A percentile compares a stretch with the other conserved stretches of the same genome.
Conservation (phyloP, 2,113 vertebrate species). For the Amphiprion percula region DNA sequence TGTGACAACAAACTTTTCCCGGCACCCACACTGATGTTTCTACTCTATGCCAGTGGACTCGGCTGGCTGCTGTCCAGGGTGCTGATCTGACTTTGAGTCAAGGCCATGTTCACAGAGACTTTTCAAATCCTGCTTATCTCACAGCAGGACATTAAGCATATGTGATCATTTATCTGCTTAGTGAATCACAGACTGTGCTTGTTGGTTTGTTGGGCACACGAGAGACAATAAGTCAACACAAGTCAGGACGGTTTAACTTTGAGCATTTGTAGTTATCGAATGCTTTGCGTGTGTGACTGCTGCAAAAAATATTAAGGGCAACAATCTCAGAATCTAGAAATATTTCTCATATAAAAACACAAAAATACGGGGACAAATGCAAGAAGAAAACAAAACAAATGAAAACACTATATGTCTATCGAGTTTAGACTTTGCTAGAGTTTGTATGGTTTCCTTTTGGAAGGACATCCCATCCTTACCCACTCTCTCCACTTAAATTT, state of each 20-base stretch:
- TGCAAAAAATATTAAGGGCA: not conserved
- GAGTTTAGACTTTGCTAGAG: not conserved
- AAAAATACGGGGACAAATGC: not conserved
- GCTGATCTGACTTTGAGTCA: conserved; percentile 26
- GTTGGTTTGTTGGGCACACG: not conserved
- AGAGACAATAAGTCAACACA: not conserved
- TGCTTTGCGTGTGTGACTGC: not conserved
- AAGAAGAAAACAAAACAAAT: not conserved
- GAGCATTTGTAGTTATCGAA: not conserved
- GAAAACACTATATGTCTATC: too few relatives aligned
- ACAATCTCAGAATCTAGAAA: not conserved
- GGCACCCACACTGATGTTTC: conserved; percentile 2
- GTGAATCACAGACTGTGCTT: not conserved
- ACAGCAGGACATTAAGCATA: not conserved
- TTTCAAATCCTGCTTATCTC: not conserved
- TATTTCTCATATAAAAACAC: not conserved
- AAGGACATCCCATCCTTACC: not conserved
- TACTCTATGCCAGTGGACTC: not conserved
- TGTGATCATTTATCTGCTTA: conserved; percentile 5
- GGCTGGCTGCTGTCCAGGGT: conserved; percentile 36
- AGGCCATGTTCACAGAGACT: not conserved
- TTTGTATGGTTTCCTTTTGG: not conserved
- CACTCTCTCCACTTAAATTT: not conserved
- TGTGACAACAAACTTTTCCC: not conserved
- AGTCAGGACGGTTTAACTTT: not conserved